Conservation (phyloP, 2,113 vertebrate species). For the Ranitomeya imitator region DNA sequence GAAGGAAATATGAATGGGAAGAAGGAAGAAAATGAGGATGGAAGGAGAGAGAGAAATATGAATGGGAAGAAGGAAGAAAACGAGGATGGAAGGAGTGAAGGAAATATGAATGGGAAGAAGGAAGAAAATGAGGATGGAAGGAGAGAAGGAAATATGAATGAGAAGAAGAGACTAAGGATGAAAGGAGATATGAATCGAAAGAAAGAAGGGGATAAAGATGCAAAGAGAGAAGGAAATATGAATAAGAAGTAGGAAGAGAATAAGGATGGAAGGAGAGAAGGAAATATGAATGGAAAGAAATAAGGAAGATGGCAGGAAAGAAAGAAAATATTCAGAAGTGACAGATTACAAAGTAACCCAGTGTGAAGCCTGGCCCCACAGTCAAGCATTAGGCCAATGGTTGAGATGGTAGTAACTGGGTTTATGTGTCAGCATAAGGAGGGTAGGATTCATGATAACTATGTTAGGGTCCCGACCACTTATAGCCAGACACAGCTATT, state of each 20-base stretch:
- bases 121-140: not conserved
- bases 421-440: no score
- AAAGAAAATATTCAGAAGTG: not conserved
- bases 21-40: not conserved
- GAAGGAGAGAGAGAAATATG: not conserved
- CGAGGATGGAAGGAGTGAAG: not conserved
- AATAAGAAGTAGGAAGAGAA: no score
- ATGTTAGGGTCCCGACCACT: no score
- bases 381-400: no score
- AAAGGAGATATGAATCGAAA: not conserved
- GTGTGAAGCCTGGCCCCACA: no score
- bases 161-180: no score
- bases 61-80: not conserved
- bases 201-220: not conserved
- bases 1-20: not conserved
- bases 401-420: no score
- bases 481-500: no score
- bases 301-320: not conserved
- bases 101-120: not conserved
- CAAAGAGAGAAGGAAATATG: not conserved
- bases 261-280: not conserved
- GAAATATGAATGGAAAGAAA: not conserved
- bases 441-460: no score
- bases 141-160: not conserved
- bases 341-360: no score